Conservation (phyloP, 2,113 vertebrate species). For the Aythya baeri region DNA sequence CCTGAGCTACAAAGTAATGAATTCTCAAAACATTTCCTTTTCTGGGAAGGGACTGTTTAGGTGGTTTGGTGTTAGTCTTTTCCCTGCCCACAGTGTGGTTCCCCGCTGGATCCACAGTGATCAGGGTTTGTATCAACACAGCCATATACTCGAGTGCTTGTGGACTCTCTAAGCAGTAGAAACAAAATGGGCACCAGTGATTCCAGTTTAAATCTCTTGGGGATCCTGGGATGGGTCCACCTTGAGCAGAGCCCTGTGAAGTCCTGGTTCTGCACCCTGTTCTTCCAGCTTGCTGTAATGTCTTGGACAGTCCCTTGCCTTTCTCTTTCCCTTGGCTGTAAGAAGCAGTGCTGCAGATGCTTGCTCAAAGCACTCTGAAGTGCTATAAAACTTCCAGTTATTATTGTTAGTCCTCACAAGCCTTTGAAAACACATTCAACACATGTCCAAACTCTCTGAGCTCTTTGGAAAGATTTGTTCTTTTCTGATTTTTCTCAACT, state of each 20-base stretch:
- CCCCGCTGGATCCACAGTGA: neutral
- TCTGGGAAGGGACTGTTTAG: neutral
- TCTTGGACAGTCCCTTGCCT: neutral
- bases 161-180: neutral
- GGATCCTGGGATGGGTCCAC: neutral
- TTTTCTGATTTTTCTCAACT: neutral
- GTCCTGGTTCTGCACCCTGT: neutral
- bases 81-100: neutral
- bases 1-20: neutral
- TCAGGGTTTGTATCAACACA: neutral
- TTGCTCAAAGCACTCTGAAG: neutral
- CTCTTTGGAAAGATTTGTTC: neutral
- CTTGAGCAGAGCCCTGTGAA: neutral
- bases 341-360: neutral
- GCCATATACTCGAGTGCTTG: fast-evolving
- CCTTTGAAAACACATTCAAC: conserved; percentile 4
- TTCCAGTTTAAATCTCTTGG: neutral
- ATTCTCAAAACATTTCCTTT: conserved; percentile 24
- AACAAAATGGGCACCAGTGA: neutral
- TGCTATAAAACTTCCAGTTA: neutral
- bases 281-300: neutral
- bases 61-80: neutral
- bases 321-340: neutral
- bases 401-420: conserved; percentile 3
- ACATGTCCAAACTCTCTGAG: neutral